Base-by-base conservation (phyloP, 35 echinoderm and acorn worm species). In the Heliocidaris tuberculata region DNA sequence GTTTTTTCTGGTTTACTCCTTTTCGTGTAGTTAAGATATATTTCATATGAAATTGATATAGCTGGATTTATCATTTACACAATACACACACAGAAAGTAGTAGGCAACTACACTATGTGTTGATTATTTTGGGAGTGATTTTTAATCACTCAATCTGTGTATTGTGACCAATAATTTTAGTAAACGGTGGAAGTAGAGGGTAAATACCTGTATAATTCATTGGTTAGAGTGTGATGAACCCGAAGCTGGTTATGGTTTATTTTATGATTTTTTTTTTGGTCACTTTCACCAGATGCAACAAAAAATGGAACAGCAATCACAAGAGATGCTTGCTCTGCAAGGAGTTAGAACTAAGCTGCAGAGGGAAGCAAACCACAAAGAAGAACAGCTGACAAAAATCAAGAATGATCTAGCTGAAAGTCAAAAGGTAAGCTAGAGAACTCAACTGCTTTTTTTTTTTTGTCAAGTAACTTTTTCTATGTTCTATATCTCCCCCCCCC, bases 361-460 rank as follows among this genome's bases (percentile, higher is more conserved):
- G 91, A 93, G 91, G 50, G 91, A 59, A 16, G 91, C 48, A 48
- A 93, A n/a, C 91, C 91, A 93, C 48, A 93, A 93, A 31, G 48
- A 93, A 31, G 91, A 93, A 93, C 49, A 48, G 47, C 91, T 93
- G 91, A 30, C 16, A 12, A 32, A 59, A 30, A 13, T 93, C 29
- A 32, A 93, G 50, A 59, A 59, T 13, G 47, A 93, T 59, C 50
- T 93, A 13, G 47, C 91, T 15, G 91, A 93, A n/a, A 93, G 91
- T 48, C 91, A 93, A 31, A 93, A 93, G 91, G 91, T 93, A 50
- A 89, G 31, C 31, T 21, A 5, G 35, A 42, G 35, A 42, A 42
- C 35, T 42, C 35, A 42, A 42, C 35, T 42, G 35, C 35, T 42
- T 42, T 42, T 42, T 42, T 42, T 42, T 42, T 42, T 42, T 42